A percentile compares a stretch with the other conserved stretches of the same genome.
phyloP scores from a whole-genome alignment of 1,140 invertebrate genomes.

The Drosophila jambulina region DNA sequence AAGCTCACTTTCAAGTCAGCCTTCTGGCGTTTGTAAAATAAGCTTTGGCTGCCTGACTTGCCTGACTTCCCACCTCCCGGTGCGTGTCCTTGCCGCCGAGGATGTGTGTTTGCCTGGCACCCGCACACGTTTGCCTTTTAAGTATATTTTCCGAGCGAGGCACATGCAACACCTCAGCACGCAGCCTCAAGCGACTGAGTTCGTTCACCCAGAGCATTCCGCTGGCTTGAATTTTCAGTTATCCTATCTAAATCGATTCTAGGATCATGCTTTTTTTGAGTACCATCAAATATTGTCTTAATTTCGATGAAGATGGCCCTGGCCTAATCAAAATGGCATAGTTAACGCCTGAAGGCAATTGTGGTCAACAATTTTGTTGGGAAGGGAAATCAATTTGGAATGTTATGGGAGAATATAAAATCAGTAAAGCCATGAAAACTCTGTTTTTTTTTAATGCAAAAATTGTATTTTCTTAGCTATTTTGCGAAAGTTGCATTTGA shows the following conservation, averaged over 20 bases:
- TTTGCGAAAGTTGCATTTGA: too few relatives aligned
- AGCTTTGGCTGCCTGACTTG: constrained; percentile 44
- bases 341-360: background rate
- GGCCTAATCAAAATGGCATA: constrained; percentile 14
- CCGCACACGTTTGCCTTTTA: constrained; percentile 43
- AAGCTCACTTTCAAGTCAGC: constrained; percentile 64
- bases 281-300: constrained; percentile 10
- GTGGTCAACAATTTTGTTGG: background rate
- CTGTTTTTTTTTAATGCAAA: too few relatives aligned
- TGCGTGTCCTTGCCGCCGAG: constrained; percentile 24
- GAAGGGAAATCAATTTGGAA: background rate
- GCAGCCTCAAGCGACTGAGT: constrained; percentile 35
- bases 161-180: constrained; percentile 63
- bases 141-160: constrained; percentile 41
- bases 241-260: constrained; percentile 12
- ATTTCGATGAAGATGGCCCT: background rate
- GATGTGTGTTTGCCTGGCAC: constrained; percentile 51
- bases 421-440: background rate
- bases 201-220: constrained; percentile 25
- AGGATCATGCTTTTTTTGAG: constrained; percentile 4
- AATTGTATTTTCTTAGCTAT: too few relatives aligned
- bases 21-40: constrained; percentile 65
- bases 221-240: background rate
- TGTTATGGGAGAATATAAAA: too few relatives aligned
- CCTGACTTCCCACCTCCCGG: constrained; percentile 20